These are phyloP conservation scores for Aethes cnicana DNA, from an alignment of 2,888 invertebrate genomes.

Conservation along the genomic window DNA sequence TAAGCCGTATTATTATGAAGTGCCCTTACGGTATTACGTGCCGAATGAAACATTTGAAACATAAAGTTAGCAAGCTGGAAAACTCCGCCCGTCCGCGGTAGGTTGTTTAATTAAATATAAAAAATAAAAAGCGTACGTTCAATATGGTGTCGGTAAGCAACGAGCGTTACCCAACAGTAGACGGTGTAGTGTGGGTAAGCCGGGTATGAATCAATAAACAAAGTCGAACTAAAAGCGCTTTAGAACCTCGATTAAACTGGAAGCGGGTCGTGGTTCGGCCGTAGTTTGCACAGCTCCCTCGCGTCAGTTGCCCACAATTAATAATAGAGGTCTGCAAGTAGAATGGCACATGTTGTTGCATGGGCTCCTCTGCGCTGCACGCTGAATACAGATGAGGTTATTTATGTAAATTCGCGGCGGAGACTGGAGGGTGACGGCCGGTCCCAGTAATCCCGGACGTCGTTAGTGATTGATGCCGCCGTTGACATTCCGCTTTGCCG, in stretches of 20 bases:
- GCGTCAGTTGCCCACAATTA: slow-evolving; percentile 75
- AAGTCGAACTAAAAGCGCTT: slow-evolving; percentile 44
- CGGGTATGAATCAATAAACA: slow-evolving; percentile 52
- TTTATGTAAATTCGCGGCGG: slow-evolving; percentile 74
- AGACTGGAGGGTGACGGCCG: slow-evolving; percentile 59
- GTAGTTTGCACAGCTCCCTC: slow-evolving; percentile 51
- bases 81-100: slow-evolving; percentile 8
- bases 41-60: slow-evolving; percentile 23
- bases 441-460: slow-evolving; percentile 66
- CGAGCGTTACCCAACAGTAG: slow-evolving; percentile 37
- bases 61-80: slow-evolving; percentile 11
- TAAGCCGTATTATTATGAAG: slow-evolving; percentile 71
- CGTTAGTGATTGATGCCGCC: slow-evolving; percentile 74
- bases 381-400: slow-evolving; percentile 79
- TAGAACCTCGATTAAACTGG: slow-evolving; percentile 61
- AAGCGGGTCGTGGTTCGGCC: slow-evolving; percentile 51
- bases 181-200: slow-evolving; percentile 35
- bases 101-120: slow-evolving; percentile 26
- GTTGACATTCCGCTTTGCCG: slow-evolving; percentile 55
- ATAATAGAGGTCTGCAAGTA: slow-evolving; percentile 77
- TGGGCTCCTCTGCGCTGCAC: slow-evolving; percentile 67
- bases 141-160: slow-evolving; percentile 27
- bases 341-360: slow-evolving; percentile 79
- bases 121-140: slow-evolving; percentile 31
- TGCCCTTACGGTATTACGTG: slow-evolving; percentile 48